Conservation (phyloP, 2,888 invertebrate species). For the Rhamphomyia laevipes region DNA sequence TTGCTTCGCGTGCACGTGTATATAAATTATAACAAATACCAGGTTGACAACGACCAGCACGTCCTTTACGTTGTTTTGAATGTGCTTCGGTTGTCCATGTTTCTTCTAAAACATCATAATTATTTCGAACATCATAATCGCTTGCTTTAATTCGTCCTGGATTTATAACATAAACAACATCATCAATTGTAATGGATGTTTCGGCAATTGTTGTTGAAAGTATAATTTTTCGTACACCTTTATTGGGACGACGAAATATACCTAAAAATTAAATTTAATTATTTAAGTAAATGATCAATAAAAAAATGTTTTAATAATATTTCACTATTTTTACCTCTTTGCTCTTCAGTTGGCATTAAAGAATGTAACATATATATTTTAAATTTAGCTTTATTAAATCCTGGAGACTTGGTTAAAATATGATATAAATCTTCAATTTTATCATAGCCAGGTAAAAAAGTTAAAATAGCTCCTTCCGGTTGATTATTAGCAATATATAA, state of each 20-base stretch:
- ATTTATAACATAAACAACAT: constrained; percentile 85
- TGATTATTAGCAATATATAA: constrained; percentile 49
- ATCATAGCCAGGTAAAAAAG: constrained; percentile 73
- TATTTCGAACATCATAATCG: constrained; percentile 59
- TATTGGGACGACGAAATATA: constrained; percentile 56
- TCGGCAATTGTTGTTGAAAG: constrained; percentile 90
- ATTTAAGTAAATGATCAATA: neutral
- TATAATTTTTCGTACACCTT: constrained; percentile 65
- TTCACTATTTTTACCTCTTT: constrained; percentile 36
- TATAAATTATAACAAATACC: constrained; percentile 81
- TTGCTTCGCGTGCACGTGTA: constrained; percentile 50
- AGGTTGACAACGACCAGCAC: constrained; percentile 79
- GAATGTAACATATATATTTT: constrained; percentile 76
- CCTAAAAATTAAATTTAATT: neutral
- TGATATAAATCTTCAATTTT: constrained; percentile 52
- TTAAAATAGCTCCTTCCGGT: constrained; percentile 67
- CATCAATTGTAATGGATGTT: constrained; percentile 92
- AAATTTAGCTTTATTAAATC: constrained; percentile 40
- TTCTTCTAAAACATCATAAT: constrained; percentile 59
- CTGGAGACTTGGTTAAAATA: constrained; percentile 15
- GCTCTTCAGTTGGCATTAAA: constrained; percentile 70
- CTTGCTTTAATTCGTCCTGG: constrained; percentile 71
- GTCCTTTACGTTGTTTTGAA: constrained; percentile 70
- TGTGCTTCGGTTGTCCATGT: constrained; percentile 79
- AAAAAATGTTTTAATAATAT: neutral